Evolutionary conservation across 1,140 invertebrate species (phyloP).

Genomic region (Drosophila mayri): DNA sequence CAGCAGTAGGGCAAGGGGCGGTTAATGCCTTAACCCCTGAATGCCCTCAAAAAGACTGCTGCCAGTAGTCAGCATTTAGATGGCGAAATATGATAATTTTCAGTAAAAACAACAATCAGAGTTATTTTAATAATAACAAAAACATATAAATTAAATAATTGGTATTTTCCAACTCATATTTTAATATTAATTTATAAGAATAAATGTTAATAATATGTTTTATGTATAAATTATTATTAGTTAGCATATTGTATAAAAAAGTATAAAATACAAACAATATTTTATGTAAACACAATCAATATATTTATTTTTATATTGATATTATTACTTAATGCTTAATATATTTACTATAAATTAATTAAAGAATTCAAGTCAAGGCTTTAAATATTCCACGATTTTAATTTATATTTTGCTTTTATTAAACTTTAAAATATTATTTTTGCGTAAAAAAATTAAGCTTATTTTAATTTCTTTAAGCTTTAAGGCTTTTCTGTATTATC

Average conservation of each 20-base stretch:
- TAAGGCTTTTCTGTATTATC: too few relatives aligned
- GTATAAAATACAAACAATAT: neutral
- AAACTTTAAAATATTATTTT: neutral
- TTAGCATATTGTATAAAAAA: neutral
- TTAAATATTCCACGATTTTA: too few relatives aligned
- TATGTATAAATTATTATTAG: neutral
- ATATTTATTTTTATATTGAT: neutral
- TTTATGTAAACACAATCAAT: neutral
- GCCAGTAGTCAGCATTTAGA: conserved; percentile 55
- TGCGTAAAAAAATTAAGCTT: neutral
- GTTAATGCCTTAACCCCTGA: conserved; percentile 5
- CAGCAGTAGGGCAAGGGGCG: conserved; percentile 21
- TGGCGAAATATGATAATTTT: conserved; percentile 38
- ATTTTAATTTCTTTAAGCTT: too few relatives aligned
- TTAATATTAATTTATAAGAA: neutral
- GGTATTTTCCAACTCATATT: neutral
- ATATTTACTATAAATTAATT: neutral
- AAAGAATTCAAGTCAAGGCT: neutral
- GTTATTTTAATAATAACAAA: neutral
- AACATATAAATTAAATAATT: neutral
- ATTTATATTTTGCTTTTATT: too few relatives aligned
- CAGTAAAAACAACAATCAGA: conserved; percentile 1
- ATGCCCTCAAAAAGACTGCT: conserved; percentile 23
- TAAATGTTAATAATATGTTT: neutral
- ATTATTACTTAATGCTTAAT: neutral